phyloP scores from a whole-genome alignment of 2,113 vertebrate genomes.

The Alces alces region DNA sequence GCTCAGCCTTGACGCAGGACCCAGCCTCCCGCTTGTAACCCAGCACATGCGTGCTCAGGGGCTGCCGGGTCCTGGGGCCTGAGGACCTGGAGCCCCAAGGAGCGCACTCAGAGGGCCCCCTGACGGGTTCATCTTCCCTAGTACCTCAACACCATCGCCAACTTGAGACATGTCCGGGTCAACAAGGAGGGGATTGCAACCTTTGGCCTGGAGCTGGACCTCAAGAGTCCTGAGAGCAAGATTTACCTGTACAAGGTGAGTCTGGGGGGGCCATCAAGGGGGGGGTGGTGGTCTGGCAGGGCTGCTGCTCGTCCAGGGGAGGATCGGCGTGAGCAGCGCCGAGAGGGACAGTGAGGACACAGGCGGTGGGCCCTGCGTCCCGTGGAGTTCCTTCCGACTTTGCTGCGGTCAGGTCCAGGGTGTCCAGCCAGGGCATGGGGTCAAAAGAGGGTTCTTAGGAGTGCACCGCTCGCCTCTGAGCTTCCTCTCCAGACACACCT shows the following conservation, averaged over 20 bases:
- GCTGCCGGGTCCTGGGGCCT: rapidly evolving
- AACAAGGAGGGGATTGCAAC: slow-evolving; percentile 79
- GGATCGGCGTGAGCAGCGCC: rapidly evolving
- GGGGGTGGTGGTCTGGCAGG: neutral
- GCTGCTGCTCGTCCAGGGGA: neutral
- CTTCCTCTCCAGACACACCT: neutral
- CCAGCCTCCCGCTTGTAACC: neutral
- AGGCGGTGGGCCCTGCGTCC: neutral
- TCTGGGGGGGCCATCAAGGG: rapidly evolving
- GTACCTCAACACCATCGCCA: slow-evolving; percentile 82
- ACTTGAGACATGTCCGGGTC: slow-evolving; percentile 83
- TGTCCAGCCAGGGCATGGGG: neutral
- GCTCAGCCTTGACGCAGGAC: neutral
- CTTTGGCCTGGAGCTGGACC: slow-evolving; percentile 88
- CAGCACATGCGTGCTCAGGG: rapidly evolving
- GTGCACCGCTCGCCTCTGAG: neutral
- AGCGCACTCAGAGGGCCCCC: neutral
- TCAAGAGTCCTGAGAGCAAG: slow-evolving; percentile 82
- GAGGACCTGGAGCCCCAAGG: neutral
- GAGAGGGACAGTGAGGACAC: neutral
- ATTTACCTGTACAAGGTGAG: slow-evolving; percentile 92
- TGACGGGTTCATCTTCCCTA: slow-evolving; percentile 48
- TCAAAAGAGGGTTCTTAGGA: neutral
- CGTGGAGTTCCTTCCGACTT: rapidly evolving
- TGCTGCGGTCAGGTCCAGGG: too few relatives aligned